These are phyloP conservation scores for Apus apus DNA, from an alignment of 2,113 vertebrate species.

Conservation along the genomic window DNA sequence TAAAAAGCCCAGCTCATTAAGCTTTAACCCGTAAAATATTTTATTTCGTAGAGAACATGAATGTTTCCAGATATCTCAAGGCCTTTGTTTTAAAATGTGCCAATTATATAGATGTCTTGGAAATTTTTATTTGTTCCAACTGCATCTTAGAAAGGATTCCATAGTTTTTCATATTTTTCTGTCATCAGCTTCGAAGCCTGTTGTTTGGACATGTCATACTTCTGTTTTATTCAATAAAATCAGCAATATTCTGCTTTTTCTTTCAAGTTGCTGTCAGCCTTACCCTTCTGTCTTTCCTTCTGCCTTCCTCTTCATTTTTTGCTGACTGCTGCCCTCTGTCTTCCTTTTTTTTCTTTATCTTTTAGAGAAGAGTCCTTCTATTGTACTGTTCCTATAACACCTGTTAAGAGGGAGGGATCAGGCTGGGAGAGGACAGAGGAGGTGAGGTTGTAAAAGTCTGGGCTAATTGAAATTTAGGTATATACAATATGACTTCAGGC, in stretches of 20 bases:
- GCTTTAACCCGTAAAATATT: background rate
- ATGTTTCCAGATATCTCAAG: background rate
- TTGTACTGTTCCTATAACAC: slow-evolving; percentile 91
- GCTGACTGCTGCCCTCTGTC: slow-evolving; percentile 61
- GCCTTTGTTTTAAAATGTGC: background rate
- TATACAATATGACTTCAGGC: background rate
- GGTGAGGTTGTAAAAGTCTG: slow-evolving; percentile 81
- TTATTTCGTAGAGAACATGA: slow-evolving; percentile 4
- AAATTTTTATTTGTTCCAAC: background rate
- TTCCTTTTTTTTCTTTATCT: slow-evolving; percentile 71
- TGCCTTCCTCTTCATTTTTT: slow-evolving; percentile 66
- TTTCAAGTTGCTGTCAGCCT: slow-evolving; percentile 33
- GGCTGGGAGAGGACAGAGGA: slow-evolving; percentile 87
- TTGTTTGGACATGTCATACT: background rate
- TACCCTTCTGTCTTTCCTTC: slow-evolving; percentile 51
- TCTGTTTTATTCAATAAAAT: slow-evolving; percentile 32
- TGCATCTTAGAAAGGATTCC: background rate
- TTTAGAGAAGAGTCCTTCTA: slow-evolving; percentile 90
- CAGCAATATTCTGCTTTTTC: slow-evolving; percentile 29
- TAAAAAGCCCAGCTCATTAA: background rate
- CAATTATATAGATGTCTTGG: background rate
- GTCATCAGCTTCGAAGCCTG: slow-evolving; percentile 7
- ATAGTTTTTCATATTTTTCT: slow-evolving; percentile 6
- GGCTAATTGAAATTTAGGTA: slow-evolving; percentile 48
- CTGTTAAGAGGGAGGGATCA: slow-evolving; percentile 89